Evolutionary conservation across 2,888 invertebrate species (phyloP), one percentile per base, ranked within the genome.

Genomic region (Melinopterus prodromus): DNA sequence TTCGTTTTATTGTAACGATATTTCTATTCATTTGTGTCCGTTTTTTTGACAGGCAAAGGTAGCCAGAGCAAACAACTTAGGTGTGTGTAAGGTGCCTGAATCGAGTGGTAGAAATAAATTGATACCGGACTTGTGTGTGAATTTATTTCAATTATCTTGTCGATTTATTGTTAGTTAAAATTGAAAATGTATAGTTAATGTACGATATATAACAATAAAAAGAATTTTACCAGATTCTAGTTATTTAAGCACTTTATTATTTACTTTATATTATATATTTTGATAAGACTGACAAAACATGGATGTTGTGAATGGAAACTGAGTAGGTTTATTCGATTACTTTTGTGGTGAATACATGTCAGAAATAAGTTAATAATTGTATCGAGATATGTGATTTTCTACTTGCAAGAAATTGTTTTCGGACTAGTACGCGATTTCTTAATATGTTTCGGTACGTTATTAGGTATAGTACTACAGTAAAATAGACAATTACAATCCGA

Each of bases 31-130:
- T 74, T 77, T 78, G 70, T 81, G 76, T 79, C 53, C 70, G 71
- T 81, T 79, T 79, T 70, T 81, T 81, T 79, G 35, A 79, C 80
- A 81, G 80, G 80, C 77, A 79, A 77, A 81, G 80, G 77, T 81
- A 81, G 26, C 80, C 71, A 74, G 35, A 74, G n/a, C 74, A 74
- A 35, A 53, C 53, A 53, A 53, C 53, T 53, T 4, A 38, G 38
- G 53, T 53, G 53, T 53, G 53, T 53, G 12, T 53, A 53, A 53
- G 53, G 53, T 53, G 12, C 53, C 53, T 53, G 53, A 53, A 53
- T 12, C 53, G 12, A 7, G 53, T 12, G 53, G 3, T 53, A 53
- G 53, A 53, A 53, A 3, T 53, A 53, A 53, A 53, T 53, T 53
- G 53, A 53, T 53, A 53, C 53, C 53, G 53, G 53, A 53, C 53